Evolutionary conservation across 2,888 invertebrate species (phyloP).

Genomic region (Eristalinus aeneus): DNA sequence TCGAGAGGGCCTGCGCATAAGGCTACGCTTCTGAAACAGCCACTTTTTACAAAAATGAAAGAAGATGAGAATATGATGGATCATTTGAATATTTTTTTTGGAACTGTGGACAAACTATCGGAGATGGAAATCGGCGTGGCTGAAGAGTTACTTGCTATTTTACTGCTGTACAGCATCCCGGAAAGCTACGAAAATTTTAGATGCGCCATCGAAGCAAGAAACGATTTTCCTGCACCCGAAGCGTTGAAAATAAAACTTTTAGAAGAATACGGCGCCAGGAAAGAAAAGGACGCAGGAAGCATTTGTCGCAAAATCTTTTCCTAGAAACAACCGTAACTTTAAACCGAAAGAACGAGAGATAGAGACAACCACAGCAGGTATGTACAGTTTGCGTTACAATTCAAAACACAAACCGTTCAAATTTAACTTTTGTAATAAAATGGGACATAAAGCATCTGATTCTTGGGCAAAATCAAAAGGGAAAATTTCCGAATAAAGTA

Average conservation of each 20-base stretch:
- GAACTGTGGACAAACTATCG: no score
- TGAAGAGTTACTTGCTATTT: no score
- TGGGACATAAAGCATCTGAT: conserved; percentile 27
- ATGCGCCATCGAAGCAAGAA: no score
- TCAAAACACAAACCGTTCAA: conserved; percentile 7
- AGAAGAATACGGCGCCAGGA: conserved; percentile 64
- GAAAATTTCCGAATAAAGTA: no score
- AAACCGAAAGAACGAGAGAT: neutral
- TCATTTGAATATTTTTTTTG: no score
- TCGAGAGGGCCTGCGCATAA: no score
- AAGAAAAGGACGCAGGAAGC: conserved; percentile 44
- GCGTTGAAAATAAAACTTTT: conserved; percentile 6
- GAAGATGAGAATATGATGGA: no score
- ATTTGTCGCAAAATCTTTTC: neutral
- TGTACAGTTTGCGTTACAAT: neutral
- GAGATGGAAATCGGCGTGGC: no score
- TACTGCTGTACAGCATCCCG: no score
- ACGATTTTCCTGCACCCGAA: neutral
- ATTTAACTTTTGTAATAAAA: conserved; percentile 31
- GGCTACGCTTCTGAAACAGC: no score
- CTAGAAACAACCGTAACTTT: neutral
- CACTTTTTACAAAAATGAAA: no score
- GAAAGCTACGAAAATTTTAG: no score
- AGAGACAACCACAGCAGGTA: neutral
- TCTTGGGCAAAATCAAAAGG: conserved; percentile 27